Conservation (phyloP, 2,797 vertebrate species). For the Prionace glauca region DNA sequence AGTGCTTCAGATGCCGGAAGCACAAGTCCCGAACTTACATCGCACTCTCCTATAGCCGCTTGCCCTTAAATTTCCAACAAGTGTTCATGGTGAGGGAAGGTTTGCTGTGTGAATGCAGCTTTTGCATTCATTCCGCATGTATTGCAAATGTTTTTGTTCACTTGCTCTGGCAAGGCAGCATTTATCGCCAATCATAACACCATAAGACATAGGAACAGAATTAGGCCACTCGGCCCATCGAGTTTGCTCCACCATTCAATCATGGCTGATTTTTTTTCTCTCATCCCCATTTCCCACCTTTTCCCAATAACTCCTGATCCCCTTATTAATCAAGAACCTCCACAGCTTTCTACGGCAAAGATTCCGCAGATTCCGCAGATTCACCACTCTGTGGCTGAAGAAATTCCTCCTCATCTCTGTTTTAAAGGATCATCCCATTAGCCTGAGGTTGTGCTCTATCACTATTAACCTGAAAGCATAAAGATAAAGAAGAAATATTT, state of each 20-base stretch:
- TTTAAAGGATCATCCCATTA: too few species aligned
- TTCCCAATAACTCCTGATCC: too few species aligned
- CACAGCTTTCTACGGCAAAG: too few species aligned
- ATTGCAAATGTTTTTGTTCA: background rate
- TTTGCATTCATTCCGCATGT: background rate
- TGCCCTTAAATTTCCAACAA: background rate
- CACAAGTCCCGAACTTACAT: background rate
- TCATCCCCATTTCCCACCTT: too few species aligned
- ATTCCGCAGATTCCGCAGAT: too few species aligned
- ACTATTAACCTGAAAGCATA: background rate
- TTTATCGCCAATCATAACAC: background rate
- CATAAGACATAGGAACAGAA: too few species aligned
- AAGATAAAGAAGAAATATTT: background rate
- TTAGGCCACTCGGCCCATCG: too few species aligned
- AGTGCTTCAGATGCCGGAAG: background rate
- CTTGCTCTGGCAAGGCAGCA: background rate
- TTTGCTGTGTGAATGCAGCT: background rate
- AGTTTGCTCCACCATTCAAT: too few species aligned
- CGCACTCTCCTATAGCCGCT: background rate
- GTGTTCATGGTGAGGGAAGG: background rate
- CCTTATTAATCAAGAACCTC: too few species aligned
- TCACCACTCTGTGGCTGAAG: too few species aligned
- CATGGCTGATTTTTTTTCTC: too few species aligned
- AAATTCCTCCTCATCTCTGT: too few species aligned
- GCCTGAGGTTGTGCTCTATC: background rate